Percentiles rank a stretch among this genome's conserved stretches.
Evolutionary conservation across 2,888 invertebrate species (phyloP).

Genomic region (Phorcus lineatus): DNA sequence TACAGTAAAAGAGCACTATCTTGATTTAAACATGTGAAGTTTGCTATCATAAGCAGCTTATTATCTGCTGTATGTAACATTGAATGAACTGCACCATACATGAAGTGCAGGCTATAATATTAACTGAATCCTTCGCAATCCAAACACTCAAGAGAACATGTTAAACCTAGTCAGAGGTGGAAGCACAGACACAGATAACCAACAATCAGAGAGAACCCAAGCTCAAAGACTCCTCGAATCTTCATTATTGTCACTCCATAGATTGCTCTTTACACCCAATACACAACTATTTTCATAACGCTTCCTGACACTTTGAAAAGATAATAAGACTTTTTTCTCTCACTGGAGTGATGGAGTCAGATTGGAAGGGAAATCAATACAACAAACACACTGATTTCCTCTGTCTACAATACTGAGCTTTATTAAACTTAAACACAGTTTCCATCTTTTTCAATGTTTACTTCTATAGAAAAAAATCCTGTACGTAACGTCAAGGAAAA

Average conservation of each 20-base stretch:
- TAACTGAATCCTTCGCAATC: no score
- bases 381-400: neutral
- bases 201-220: neutral
- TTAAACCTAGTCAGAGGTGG: neutral
- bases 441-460: neutral
- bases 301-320: neutral
- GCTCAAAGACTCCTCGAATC: neutral
- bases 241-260: neutral
- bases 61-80: no score
- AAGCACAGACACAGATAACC: neutral
- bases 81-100: no score
- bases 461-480: neutral
- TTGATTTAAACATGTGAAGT: no score
- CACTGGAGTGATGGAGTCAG: neutral
- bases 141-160: no score
- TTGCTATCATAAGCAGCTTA: no score
- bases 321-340: slow-evolving; percentile 7
- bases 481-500: no score
- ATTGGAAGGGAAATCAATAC: neutral
- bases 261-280: neutral
- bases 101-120: no score
- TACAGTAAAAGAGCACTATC: no score
- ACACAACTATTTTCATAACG: neutral
- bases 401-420: neutral
- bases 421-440: neutral